Evolutionary conservation across 1,140 invertebrate species (phyloP), one percentile per base, ranked within the genome.

Genomic region (Panagrolaimus sp.): DNA sequence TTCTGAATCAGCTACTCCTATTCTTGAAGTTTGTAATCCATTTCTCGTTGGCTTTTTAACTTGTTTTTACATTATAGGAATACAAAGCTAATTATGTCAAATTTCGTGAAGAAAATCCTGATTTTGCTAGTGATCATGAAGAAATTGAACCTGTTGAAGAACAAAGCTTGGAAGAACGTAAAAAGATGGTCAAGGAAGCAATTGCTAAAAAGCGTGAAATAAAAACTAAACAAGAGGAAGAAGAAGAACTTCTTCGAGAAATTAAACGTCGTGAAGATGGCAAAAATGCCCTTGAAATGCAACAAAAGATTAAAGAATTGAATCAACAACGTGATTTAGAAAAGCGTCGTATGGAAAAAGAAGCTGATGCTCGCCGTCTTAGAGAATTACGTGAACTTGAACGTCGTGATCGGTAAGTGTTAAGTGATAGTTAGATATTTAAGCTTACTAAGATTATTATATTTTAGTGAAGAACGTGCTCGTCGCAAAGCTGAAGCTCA

Each of bases 261-360:
- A 57, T 57, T 27, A 57, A 57, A 27, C 51, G 51, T 13, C 20
- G 20, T 57, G 51, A 57, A 13, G 51, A 57, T 57, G 51, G 51
- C 2, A 57, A 57, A 27, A 57, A 57, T 14, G 51, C 51, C 4
- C 51, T 57, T 13, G 51, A 57, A 27, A 57, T 57, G 51, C 51
- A 57, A 27, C 14, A 57, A 57, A 57, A 57, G 16, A 57, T 57
- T 27, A 57, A 57, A 27, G 51, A 57, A 27, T 20, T 57, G 9
- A 20, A 57, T 11, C 20, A 25, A 27, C 20, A 57, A 27, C 51
- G 51, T 16, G 51, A 57, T 16, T 20, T 57, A 14, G 51, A 57
- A 57, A 27, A 20, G 8, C 20, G 27, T 9, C 20, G 27, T 20
- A 20, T 20, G 8, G 51, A 57, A 5, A 20, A 27, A 8, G 51